Base-by-base conservation (phyloP, 2,888 invertebrate species). In the Terebella lapidaria region DNA sequence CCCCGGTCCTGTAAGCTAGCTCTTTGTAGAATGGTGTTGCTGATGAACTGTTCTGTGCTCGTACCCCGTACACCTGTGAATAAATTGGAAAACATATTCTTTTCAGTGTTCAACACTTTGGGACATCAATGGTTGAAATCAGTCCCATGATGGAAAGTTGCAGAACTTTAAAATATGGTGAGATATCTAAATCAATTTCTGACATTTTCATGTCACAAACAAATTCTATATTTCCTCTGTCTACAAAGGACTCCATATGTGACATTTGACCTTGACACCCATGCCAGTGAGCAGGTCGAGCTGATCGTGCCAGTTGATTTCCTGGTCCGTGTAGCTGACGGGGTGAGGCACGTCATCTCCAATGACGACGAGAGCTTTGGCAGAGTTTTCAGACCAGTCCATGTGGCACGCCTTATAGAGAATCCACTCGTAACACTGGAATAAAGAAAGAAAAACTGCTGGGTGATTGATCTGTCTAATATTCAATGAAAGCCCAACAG, bases 391-490 rank as follows among this genome's bases (percentile, higher is more conserved):
- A 1, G 74, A 69, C 77, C 77, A 77, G 64, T 76, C 77, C 46
- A 76, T 45, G 20, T 67, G 67, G 49, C 74, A 74, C 0, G 75
- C 73, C 59, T 72, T 72, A 3, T 68, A 61, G 45, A 77, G 64
- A 4, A 71, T 74, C 75, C 73, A 75, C 64, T 77, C 77, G 56
- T 77, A 77, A 27, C 73, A 72, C 76, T 75, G 64, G n/a, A n/a
- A n/a, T n/a, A n/a, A n/a, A n/a, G n/a, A n/a, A n/a, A n/a, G n/a
- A n/a, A n/a, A n/a, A n/a, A n/a, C n/a, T n/a, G n/a, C n/a, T n/a
- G n/a, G n/a, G n/a, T n/a, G n/a, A n/a, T n/a, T 42, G 15, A 42
- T 42, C 42, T 15, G n/a, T n/a, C n/a, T n/a, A n/a, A n/a, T n/a
- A n/a, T n/a, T n/a, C n/a, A n/a, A n/a, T 49, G 10, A 49, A 20